Conservation (phyloP, 2,797 vertebrate species). For the Helarctos malayanus region DNA sequence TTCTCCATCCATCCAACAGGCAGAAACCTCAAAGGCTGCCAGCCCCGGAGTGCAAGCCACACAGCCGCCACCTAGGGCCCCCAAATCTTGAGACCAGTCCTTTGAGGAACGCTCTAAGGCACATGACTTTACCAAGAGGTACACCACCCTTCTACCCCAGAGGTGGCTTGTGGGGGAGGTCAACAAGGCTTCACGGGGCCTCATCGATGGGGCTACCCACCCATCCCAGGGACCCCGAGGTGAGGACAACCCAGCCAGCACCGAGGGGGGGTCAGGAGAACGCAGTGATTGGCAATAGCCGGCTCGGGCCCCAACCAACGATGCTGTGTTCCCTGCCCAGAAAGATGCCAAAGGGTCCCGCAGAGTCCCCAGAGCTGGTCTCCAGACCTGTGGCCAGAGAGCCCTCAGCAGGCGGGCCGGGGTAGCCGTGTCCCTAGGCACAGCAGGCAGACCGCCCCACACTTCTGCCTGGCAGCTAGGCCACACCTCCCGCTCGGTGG, state of each 20-base stretch:
- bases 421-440: neutral
- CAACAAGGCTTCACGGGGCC: accelerated
- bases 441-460: accelerated
- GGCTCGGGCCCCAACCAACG: neutral
- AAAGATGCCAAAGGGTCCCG: neutral
- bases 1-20: no score
- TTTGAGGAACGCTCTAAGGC: neutral
- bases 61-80: accelerated
- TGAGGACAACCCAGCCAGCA: neutral
- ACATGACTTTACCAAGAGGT: neutral
- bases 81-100: neutral
- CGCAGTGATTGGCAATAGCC: accelerated
- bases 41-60: neutral
- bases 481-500: neutral
- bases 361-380: neutral
- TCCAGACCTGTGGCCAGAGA: neutral
- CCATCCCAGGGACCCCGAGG: neutral
- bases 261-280: accelerated
- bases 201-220: accelerated
- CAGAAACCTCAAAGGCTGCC: neutral
- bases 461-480: accelerated
- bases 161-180: neutral
- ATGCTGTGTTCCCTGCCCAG: accelerated
- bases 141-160: neutral
- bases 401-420: neutral